Base-by-base conservation (phyloP, 2,888 invertebrate species). In the Ectropis crepuscularia region DNA sequence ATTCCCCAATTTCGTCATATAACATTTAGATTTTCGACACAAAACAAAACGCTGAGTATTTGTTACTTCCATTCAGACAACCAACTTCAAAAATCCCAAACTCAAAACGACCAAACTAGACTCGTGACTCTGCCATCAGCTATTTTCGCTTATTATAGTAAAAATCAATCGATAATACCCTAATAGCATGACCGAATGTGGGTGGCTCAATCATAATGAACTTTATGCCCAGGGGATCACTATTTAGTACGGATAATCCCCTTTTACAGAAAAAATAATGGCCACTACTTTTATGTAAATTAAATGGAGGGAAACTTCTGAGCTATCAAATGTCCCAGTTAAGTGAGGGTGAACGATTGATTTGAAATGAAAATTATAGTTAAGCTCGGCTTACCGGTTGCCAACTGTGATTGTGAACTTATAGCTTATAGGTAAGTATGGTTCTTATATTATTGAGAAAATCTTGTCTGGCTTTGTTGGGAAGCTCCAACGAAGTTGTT, bases 181-280 rank as follows among this genome's bases (percentile, higher is more conserved):
- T 74, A 73, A 74, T 75, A 71, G 68, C 75, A 70, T 78, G 76
- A 77, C 75, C 78, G 75, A 82, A 79, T 82, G 78, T 75, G 76
- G 74, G 76, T 72, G 74, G 71, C 57, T 63, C 71, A 65, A 68
- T 77, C 69, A 86, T 82, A 90, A 90, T 87, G 78, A 80, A 81
- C 75, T 77, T 81, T 86, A 89, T 85, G 71, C 89, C 79, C 85
- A 58, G 51, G 87, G 86, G 90, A 87, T 82, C 82, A 82, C 85
- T 88, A 87, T 85, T 89, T 84, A 86, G 85, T 82, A 79, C 74
- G 77, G 84, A 86, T 90, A 90, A 91, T 88, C 90, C 87, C 86
- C 87, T 85, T 88, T 86, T 85, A 90, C 85, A 90, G 85, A 90
- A 91, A 91, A 89, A 89, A 84, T 85, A 87, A 88, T 88, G 74